phyloP scores from a whole-genome alignment of 1,140 invertebrate genomes.

The Phthorimaea operculella region DNA sequence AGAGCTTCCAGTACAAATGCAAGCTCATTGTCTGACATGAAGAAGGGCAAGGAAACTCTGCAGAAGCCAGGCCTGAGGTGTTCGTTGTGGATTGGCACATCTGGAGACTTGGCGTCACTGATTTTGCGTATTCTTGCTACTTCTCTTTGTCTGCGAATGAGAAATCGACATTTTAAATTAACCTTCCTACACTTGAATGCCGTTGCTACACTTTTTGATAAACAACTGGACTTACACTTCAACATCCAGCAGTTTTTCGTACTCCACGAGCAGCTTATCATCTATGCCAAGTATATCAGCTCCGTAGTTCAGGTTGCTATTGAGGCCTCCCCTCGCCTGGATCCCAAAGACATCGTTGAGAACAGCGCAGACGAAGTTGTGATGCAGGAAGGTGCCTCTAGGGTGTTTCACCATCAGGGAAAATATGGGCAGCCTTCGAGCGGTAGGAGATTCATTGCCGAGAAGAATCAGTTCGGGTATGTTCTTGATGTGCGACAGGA shows the following conservation, averaged over 20 bases:
- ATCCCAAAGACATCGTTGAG: conserved; percentile 94
- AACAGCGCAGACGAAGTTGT: conserved; percentile 89
- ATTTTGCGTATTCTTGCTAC: conserved; percentile 51
- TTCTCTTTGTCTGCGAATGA: conserved; percentile 54
- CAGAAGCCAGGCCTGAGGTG: conserved; percentile 88
- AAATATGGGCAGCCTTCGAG: conserved; percentile 82
- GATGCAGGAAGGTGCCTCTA: conserved; percentile 84
- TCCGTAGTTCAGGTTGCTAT: conserved; percentile 76
- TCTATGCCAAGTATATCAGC: conserved; percentile 88
- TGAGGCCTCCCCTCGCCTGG: conserved; percentile 85
- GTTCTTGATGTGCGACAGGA: conserved; percentile 77
- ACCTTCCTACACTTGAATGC: neutral
- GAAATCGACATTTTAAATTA: too few species aligned
- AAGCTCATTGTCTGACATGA: conserved; percentile 82
- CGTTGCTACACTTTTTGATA: neutral
- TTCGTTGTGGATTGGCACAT: conserved; percentile 69
- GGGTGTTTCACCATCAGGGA: conserved; percentile 88
- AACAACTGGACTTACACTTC: conserved; percentile 71
- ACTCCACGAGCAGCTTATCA: conserved; percentile 77
- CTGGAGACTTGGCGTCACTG: conserved; percentile 51
- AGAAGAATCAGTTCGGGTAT: conserved; percentile 84
- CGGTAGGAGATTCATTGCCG: conserved; percentile 74
- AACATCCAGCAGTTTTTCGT: conserved; percentile 81
- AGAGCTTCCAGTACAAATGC: conserved; percentile 87
- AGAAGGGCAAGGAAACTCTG: conserved; percentile 87